Conservation (phyloP, 2,797 vertebrate genomes). For the Hydrophis major region DNA sequence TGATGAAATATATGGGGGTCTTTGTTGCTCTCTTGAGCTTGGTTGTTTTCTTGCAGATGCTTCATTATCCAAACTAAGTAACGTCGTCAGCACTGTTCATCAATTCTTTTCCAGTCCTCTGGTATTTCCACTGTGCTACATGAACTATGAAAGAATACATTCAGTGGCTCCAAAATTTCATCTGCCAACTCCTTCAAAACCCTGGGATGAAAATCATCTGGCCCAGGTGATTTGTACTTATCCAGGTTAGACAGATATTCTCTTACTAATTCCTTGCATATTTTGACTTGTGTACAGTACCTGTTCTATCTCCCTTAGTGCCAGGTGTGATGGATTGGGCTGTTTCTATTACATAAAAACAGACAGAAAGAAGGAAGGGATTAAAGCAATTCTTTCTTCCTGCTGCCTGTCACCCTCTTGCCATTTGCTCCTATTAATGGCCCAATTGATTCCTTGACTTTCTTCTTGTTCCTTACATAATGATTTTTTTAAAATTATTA, state of each 20-base stretch:
- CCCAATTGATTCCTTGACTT: neutral
- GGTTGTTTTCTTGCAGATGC: too few relatives aligned
- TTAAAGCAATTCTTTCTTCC: neutral
- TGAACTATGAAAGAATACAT: neutral
- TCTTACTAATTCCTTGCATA: neutral
- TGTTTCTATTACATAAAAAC: neutral
- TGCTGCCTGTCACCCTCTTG: neutral
- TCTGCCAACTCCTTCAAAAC: neutral
- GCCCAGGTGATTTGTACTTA: neutral
- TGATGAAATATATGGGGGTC: neutral
- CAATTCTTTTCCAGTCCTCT: neutral
- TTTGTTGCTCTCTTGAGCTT: too few relatives aligned
- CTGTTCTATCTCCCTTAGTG: neutral
- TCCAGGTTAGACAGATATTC: neutral
- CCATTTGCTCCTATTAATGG: neutral
- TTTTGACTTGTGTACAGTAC: neutral
- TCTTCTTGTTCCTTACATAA: neutral
- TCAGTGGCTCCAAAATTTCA: neutral
- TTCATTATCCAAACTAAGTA: too few relatives aligned
- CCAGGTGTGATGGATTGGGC: neutral
- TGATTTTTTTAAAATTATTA: neutral
- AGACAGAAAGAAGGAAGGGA: neutral
- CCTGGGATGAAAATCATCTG: neutral
- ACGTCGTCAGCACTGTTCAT: neutral
- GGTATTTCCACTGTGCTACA: neutral